Evolutionary conservation across 2,888 invertebrate species (phyloP).

Genomic region (Parelbella ahira): DNA sequence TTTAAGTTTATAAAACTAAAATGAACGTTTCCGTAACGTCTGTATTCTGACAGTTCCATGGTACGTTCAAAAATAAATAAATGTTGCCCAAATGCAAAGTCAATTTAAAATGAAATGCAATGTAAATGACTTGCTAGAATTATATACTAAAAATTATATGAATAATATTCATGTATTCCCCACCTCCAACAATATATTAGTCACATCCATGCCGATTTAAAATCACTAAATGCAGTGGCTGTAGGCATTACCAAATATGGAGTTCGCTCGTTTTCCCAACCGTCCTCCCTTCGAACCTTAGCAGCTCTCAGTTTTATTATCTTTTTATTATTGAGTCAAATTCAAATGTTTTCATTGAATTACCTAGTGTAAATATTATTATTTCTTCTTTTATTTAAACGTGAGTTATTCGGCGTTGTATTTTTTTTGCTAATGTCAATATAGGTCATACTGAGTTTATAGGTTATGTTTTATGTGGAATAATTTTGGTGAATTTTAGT

Average conservation of each 20-base stretch:
- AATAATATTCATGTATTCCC: conserved; percentile 3
- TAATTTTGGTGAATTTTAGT: conserved; percentile 53
- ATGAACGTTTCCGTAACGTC: conserved; percentile 36
- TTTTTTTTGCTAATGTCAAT: conserved; percentile 62
- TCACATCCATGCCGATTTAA: conserved; percentile 37
- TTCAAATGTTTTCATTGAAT: conserved; percentile 76
- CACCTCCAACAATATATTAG: conserved; percentile 29
- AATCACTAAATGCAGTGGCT: conserved; percentile 61
- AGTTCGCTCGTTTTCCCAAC: conserved; percentile 83
- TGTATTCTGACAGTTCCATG: conserved; percentile 31
- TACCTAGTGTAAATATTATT: conserved; percentile 62
- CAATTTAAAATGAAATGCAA: conserved; percentile 28
- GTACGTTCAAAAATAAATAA: conserved; percentile 56
- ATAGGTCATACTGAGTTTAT: conserved; percentile 68
- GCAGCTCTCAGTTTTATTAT: conserved; percentile 77
- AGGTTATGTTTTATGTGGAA: conserved; percentile 75
- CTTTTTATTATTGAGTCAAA: conserved; percentile 59
- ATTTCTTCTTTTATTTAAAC: conserved; percentile 61
- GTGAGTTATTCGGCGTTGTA: conserved; percentile 57
- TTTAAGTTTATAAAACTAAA: background rate
- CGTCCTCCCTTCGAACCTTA: conserved; percentile 80
- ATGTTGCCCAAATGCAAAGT: conserved; percentile 35
- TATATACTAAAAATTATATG: conserved; percentile 9
- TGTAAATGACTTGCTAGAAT: conserved; percentile 16
- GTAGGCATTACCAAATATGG: conserved; percentile 85